Evolutionary conservation across 2,888 invertebrate genomes (phyloP).

Genomic region (Eupithecia dodoneata): DNA sequence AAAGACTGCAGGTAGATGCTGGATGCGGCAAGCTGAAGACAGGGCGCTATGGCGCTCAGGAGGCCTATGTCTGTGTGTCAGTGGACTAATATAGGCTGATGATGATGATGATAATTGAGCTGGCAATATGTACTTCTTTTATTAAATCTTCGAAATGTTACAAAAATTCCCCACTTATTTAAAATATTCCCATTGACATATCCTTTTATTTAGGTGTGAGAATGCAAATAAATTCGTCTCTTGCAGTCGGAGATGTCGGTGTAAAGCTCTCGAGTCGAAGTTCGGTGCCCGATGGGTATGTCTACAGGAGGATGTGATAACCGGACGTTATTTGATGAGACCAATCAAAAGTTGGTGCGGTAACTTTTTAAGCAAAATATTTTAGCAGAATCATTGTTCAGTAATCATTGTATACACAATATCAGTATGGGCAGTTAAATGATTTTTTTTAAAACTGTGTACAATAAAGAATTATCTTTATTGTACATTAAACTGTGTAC

Average conservation of each 20-base stretch:
- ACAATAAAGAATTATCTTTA: too few species aligned
- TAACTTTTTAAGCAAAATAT: not conserved
- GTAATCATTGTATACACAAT: not conserved
- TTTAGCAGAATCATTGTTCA: not conserved
- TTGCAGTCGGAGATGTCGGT: slow-evolving; percentile 2
- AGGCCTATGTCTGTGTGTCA: too few species aligned
- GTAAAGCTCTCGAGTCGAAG: slow-evolving; percentile 1
- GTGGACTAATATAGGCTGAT: too few species aligned
- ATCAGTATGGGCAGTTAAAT: not conserved
- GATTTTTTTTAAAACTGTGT: too few species aligned
- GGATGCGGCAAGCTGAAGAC: too few species aligned
- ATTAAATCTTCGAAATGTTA: too few species aligned
- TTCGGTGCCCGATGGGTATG: not conserved
- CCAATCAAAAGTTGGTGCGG: not conserved
- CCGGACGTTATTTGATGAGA: not conserved
- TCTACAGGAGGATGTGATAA: not conserved
- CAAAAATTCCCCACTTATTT: not conserved
- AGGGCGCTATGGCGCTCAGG: too few species aligned
- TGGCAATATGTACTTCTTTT: too few species aligned
- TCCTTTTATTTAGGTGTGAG: not conserved
- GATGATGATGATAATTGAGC: too few species aligned
- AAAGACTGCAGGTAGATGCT: too few species aligned
- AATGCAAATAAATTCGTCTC: slow-evolving; percentile 7
- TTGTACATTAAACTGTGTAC: too few species aligned
- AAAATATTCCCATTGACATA: not conserved